Evolutionary conservation across 92 coral and sea anemone genomes (phyloP).

Genomic region (Zoanthus gigantus): DNA sequence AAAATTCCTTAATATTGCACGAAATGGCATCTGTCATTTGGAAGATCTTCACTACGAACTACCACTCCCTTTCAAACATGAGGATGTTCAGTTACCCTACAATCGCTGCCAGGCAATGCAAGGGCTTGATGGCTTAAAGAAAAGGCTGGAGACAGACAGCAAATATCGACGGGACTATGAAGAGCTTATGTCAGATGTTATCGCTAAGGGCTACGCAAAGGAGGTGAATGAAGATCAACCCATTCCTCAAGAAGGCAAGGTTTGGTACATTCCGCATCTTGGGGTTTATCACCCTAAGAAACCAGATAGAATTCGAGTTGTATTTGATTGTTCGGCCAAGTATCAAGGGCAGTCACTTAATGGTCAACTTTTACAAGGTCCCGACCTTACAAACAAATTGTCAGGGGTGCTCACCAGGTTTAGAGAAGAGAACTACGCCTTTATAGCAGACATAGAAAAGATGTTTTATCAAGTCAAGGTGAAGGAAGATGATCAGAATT

Average conservation of each 20-base stretch:
- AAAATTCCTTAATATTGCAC: too few species aligned
- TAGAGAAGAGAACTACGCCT: not conserved
- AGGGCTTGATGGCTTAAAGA: constrained; percentile 48
- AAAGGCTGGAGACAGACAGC: constrained; percentile 28
- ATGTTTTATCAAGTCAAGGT: too few species aligned
- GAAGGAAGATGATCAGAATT: too few species aligned
- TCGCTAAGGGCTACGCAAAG: constrained; percentile 49
- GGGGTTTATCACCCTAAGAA: constrained; percentile 61
- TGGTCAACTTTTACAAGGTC: constrained; percentile 59
- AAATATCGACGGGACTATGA: constrained; percentile 37
- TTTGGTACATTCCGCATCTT: constrained; percentile 69
- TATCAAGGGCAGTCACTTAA: constrained; percentile 54
- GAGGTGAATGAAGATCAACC: constrained; percentile 26
- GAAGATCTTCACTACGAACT: constrained; percentile 59
- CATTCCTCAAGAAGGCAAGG: constrained; percentile 29
- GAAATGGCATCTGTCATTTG: constrained; percentile 52
- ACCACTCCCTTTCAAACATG: constrained; percentile 55
- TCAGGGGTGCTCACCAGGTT: constrained; percentile 70
- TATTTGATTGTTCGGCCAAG: constrained; percentile 26
- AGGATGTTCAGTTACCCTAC: constrained; percentile 50
- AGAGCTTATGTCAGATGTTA: constrained; percentile 50
- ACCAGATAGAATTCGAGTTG: constrained; percentile 13
- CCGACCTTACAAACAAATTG: constrained; percentile 62
- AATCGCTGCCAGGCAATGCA: constrained; percentile 53
- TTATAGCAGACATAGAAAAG: too few species aligned